Percentiles rank a stretch among this genome's conserved stretches.
phyloP scores from a whole-genome alignment of 2,797 vertebrate species.

The Taeniopygia guttata region DNA sequence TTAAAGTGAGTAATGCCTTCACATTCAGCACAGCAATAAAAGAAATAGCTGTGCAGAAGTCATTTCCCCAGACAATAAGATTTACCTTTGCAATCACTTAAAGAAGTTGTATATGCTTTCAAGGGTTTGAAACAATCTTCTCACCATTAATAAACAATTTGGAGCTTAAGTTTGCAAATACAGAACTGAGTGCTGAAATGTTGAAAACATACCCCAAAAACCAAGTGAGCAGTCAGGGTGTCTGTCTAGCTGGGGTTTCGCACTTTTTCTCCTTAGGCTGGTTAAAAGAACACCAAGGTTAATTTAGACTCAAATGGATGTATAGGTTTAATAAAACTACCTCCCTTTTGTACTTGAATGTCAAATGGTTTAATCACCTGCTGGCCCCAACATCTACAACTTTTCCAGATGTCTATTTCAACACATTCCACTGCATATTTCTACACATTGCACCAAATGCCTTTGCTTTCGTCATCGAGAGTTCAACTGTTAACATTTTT shows the following conservation, averaged over 20 bases:
- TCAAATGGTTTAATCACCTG: neutral
- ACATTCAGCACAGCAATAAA: conserved; percentile 72
- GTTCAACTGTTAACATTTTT: fast-evolving
- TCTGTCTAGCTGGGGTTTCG: neutral
- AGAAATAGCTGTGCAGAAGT: conserved; percentile 73
- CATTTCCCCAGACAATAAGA: conserved; percentile 77
- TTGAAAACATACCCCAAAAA: neutral
- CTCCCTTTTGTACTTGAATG: neutral
- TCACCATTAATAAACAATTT: conserved; percentile 56
- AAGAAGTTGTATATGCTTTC: conserved; percentile 59
- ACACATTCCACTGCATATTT: neutral
- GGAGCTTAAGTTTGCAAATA: conserved; percentile 47
- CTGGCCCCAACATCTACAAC: neutral
- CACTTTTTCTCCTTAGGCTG: neutral
- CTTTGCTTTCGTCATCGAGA: neutral
- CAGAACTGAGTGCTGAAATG: neutral
- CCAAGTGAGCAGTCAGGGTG: neutral
- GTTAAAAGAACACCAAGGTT: neutral
- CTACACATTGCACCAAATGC: fast-evolving
- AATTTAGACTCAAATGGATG: neutral
- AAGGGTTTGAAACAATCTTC: conserved; percentile 37
- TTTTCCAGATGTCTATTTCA: neutral
- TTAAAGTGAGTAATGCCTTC: conserved; percentile 76
- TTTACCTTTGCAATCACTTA: conserved; percentile 74
- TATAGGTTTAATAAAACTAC: neutral